Evolutionary conservation across 92 coral and sea anemone genomes (phyloP), one percentile per base, ranked within the genome.

Genomic region (Heliopora coerulea): DNA sequence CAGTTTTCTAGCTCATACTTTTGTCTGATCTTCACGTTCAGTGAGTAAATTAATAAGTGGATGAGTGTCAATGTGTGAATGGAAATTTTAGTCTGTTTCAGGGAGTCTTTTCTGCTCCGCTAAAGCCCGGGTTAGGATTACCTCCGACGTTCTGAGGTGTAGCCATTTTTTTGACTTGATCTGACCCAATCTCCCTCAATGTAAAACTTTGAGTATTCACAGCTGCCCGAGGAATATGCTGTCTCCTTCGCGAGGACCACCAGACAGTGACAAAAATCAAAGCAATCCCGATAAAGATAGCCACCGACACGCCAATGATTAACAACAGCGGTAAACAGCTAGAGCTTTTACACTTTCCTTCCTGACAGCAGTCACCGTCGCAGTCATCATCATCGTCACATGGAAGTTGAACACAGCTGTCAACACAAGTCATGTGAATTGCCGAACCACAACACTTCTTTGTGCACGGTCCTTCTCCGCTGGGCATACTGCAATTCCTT

Each of bases 361-460:
- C 56, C 18, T 66, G 73, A 17, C 73, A 66, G 34, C 73, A 66
- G 14, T 57, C 73, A 28, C 34, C 57, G 19, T 46, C 56, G 24
- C 73, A 66, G 4, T 66, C 50, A 33, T 32, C 50, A 54, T 66
- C 57, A 19, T 5, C 13, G n/a, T 66, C 56, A 66, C 73, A 66
- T n/a, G 73, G 2, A 23, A 41, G 44, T 8, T 57, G 56, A 66
- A 42, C 73, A 20, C 73, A 66, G 12, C 34, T 42, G 12, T 66
- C 58, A 8, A 34, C 6, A 44, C 73, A 66, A 3, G 32, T 29
- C 20, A 28, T 57, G 19, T 66, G 58, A 1, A 8, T 42, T 39
- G 56, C 25, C 11, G 50, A 1, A 30, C 73, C 73, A 66, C 73
- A 66, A n/a, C 73, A 66, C 8, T 66, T 66, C 56, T 19, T 66